These are phyloP conservation scores for Epizoanthus scotinus DNA, from an alignment of 92 coral and sea anemone species.

Conservation along the genomic window DNA sequence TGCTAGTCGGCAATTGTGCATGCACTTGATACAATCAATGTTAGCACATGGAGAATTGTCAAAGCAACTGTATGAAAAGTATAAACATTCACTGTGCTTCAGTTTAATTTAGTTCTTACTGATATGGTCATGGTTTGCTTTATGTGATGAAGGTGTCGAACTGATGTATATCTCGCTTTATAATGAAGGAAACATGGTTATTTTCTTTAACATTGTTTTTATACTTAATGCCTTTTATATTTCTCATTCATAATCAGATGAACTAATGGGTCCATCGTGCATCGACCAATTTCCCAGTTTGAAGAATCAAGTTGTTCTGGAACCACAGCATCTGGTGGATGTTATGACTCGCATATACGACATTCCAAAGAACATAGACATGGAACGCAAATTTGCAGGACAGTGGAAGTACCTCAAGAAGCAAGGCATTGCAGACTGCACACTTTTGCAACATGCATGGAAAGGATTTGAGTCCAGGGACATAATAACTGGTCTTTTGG, in stretches of 20 bases:
- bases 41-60: no score
- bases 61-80: no score
- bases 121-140: no score
- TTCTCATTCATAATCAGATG: constrained; percentile 21
- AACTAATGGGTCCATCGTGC: constrained; percentile 37
- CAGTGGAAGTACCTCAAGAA: constrained; percentile 39
- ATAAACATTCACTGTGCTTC: no score
- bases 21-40: no score
- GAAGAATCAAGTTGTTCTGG: constrained; percentile 42
- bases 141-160: no score
- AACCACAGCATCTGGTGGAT: constrained; percentile 55
- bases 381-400: constrained; percentile 47
- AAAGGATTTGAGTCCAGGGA: background rate
- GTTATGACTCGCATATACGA: constrained; percentile 55
- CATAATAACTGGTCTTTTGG: constrained; percentile 16
- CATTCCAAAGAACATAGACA: constrained; percentile 34
- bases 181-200: no score
- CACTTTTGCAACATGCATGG: constrained; percentile 43
- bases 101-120: no score
- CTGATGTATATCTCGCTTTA: no score
- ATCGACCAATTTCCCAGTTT: constrained; percentile 18
- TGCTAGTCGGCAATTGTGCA: no score
- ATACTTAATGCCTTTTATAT: background rate
- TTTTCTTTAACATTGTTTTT: background rate
- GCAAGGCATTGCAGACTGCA: constrained; percentile 30